Base-by-base conservation (phyloP, 2,888 invertebrate species). In the Limnephilus marmoratus region DNA sequence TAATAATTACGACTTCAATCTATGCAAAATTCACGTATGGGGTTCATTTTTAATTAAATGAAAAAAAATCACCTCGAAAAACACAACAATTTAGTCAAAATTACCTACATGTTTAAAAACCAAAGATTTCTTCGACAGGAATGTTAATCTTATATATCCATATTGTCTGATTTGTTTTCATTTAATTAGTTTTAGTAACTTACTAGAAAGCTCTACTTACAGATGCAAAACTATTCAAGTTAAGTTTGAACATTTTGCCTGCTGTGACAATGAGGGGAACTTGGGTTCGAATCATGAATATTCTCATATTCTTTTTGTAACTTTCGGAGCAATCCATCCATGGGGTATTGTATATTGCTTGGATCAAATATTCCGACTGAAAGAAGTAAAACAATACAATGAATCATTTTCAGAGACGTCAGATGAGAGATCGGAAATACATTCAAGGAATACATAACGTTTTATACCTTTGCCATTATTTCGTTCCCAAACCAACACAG, bases 221-320 rank as follows among this genome's bases (percentile, higher is more conserved):
- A 80, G 94, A 93, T 15, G 94, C 94, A 91, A 95, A 95, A 49
- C 94, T 94, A 53, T 94, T 94, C 88, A 95, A 92, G 12, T 95
- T 95, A 80, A 95, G 93, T 7, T 94, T 91, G 90, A 95, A 94
- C 91, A 95, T 94, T 93, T 94, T 94, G 31, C 95, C 95, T 31
- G 94, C 94, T 86, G 94, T 94, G 37, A 95, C 91, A 92, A 94
- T 94, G 18, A 95, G 93, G 0, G 94, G 94, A 86, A 91, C 93
- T 90, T 94, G 94, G 3, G 94, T 93, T 53, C 94, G 91, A 9
- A 94, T 94, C 94, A 95, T 95, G 83, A 95, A 94, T 92, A 94
- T 94, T 45, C 94, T 91, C 91, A 95, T 93, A 87, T 94, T 94
- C 80, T 94, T 94, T 91, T 94, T 94, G 93, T 94, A 95, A 68